Evolutionary conservation across 2,113 vertebrate genomes (phyloP).

Genomic region (Sula dactylatra): DNA sequence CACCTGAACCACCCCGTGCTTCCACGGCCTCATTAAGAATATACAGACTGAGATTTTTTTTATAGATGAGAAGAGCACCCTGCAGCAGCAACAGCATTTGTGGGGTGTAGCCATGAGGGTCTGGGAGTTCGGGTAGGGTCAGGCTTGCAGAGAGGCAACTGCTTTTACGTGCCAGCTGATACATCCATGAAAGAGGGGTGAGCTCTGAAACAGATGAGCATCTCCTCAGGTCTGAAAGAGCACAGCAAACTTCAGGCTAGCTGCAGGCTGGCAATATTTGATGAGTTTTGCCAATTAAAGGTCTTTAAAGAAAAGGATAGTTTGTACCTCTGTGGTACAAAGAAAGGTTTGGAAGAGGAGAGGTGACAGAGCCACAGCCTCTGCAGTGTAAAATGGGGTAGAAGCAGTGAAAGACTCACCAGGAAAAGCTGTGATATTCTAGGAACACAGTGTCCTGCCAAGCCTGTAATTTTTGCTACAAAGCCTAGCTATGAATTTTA

Average conservation of each 20-base stretch:
- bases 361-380: not conserved
- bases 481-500: not conserved
- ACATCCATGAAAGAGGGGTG: fast-evolving
- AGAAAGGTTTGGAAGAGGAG: not conserved
- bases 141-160: not conserved
- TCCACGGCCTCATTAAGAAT: not conserved
- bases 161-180: fast-evolving
- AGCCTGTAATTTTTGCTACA: not conserved
- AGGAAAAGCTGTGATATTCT: not conserved
- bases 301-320: not conserved
- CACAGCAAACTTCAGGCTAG: not conserved
- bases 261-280: not conserved
- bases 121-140: not conserved
- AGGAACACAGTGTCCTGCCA: not conserved
- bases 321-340: not conserved
- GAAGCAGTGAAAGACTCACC: not conserved
- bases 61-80: not conserved
- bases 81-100: fast-evolving
- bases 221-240: not conserved
- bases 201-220: not conserved
- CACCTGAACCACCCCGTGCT: not conserved
- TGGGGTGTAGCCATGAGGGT: not conserved
- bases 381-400: not conserved
- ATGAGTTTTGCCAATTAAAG: not conserved
- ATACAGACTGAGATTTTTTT: not conserved